A percentile compares a stretch with the other conserved stretches of the same genome.
Conservation (phyloP, 1,140 invertebrate genomes). For the Scaptomyza graminum region DNA sequence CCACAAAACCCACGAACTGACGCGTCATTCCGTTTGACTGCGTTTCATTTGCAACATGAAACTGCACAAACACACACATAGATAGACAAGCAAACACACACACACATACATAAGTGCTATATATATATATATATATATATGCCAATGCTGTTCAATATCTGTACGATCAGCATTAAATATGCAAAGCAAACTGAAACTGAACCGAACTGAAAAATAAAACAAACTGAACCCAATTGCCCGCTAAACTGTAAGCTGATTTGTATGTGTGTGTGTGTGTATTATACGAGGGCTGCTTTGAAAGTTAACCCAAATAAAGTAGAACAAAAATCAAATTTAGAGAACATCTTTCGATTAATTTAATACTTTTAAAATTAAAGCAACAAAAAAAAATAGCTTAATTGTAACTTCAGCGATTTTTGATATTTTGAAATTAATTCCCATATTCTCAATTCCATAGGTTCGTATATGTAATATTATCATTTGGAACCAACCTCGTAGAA, state of each 20-base stretch:
- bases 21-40: slow-evolving; percentile 76
- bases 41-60: slow-evolving; percentile 63
- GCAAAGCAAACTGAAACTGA: slow-evolving; percentile 48
- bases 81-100: slow-evolving; percentile 6
- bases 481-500: neutral
- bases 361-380: no score
- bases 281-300: slow-evolving; percentile 20
- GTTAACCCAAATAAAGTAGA: neutral
- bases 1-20: slow-evolving; percentile 43
- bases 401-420: no score
- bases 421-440: no score
- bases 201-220: slow-evolving; percentile 30
- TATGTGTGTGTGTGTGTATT: slow-evolving; percentile 26
- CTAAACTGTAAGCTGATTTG: slow-evolving; percentile 60
- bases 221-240: slow-evolving; percentile 48
- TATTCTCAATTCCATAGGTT: neutral
- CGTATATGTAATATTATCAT: neutral
- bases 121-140: slow-evolving; percentile 30
- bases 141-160: slow-evolving; percentile 75
- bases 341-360: no score
- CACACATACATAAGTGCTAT: neutral
- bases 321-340: no score
- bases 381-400: no score
- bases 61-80: slow-evolving; percentile 49
- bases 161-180: slow-evolving; percentile 73